Evolutionary conservation across 2,888 invertebrate genomes (phyloP).

Genomic region (Frankliniella intonsa): DNA sequence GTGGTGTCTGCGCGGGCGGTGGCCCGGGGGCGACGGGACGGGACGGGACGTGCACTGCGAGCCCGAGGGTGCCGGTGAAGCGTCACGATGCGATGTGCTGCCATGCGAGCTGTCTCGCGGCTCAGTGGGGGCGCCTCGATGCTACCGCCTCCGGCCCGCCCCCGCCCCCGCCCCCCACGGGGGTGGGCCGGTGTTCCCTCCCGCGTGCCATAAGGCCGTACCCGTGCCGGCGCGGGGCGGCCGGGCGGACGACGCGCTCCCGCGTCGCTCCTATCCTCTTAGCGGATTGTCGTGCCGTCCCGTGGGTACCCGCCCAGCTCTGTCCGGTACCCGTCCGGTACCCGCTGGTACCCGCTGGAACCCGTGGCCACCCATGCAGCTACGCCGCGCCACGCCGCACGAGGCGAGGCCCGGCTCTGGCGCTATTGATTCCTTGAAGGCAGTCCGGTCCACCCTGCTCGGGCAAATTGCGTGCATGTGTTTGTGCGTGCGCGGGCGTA

Average conservation of each 20-base stretch:
- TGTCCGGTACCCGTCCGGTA: too few species aligned
- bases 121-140: too few species aligned
- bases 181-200: background rate
- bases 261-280: background rate
- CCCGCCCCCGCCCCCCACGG: background rate
- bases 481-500: background rate
- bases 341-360: background rate
- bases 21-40: too few species aligned
- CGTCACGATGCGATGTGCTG: background rate
- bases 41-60: too few species aligned
- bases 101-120: background rate
- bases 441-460: conserved; percentile 11
- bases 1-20: too few species aligned
- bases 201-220: background rate
- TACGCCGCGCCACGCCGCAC: too few species aligned
- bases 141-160: too few species aligned
- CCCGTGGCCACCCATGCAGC: background rate
- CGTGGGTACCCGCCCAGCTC: too few species aligned
- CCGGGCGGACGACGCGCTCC: background rate
- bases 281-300: too few species aligned
- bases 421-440: conserved; percentile 17
- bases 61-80: too few species aligned
- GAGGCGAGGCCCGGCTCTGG: background rate
- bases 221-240: background rate
- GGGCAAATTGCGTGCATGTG: conserved; percentile 8